Evolutionary conservation across 1,140 invertebrate species (phyloP).

Genomic region (Drosophila serrata): DNA sequence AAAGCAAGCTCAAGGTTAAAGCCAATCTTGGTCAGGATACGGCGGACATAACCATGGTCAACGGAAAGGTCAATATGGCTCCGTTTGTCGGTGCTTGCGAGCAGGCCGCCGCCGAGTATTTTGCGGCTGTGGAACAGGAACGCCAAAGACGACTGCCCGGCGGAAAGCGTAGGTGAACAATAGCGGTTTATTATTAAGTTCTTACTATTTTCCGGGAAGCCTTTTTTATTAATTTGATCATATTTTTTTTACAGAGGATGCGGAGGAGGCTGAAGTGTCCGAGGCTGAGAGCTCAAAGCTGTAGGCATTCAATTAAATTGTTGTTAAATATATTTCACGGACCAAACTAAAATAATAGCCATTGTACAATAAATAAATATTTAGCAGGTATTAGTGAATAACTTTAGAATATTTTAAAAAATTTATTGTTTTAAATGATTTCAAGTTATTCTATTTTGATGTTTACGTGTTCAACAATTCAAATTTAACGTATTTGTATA

Average conservation of each 20-base stretch:
- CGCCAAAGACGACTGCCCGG: constrained; percentile 75
- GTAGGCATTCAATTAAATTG: constrained; percentile 25
- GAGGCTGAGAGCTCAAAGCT: constrained; percentile 74
- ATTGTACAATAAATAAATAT: constrained; percentile 2
- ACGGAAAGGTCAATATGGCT: constrained; percentile 78
- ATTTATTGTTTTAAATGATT: no score
- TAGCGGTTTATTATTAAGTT: neutral
- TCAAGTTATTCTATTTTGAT: no score
- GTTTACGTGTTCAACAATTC: no score
- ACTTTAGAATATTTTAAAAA: neutral
- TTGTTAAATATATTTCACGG: neutral
- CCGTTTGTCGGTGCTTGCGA: constrained; percentile 78
- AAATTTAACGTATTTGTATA: neutral
- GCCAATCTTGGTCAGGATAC: constrained; percentile 76
- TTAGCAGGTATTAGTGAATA: neutral
- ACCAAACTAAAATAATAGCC: constrained; percentile 1
- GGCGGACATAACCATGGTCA: constrained; percentile 77
- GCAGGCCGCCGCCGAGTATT: constrained; percentile 77
- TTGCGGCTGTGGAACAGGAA: constrained; percentile 82
- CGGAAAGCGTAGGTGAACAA: constrained; percentile 84
- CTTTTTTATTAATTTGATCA: constrained; percentile 5
- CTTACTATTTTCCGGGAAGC: neutral
- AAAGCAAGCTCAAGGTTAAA: constrained; percentile 90
- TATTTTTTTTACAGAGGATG: constrained; percentile 77
- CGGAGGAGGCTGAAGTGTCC: constrained; percentile 79